Evolutionary conservation across 2,113 vertebrate genomes (phyloP), one percentile per base, ranked within the genome.

Genomic region (Stegastes partitus): DNA sequence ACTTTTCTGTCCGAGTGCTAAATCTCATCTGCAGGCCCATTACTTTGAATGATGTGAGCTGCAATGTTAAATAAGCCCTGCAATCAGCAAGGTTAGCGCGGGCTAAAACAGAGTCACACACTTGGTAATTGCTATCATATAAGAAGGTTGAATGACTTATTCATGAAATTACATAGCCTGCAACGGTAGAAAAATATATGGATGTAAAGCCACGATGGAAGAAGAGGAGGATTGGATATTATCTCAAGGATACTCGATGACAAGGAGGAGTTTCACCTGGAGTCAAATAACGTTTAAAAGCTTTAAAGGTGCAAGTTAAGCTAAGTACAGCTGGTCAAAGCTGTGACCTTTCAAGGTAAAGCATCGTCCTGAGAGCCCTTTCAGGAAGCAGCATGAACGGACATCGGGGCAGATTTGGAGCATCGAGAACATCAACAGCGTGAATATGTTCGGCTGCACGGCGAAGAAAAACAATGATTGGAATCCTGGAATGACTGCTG

Each of bases 11-110:
- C 68, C 66, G 74, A 71, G 58, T 81, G 85, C 76, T 86, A 88
- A 68, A 76, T 75, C 71, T 91, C 83, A 89, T 90, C 86, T 76
- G 54, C 22, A 65, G 62, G 58, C 63, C 70, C 69, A 88, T 92
- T 87, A 87, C 59, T 85, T 73, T 86, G 56, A 83, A 68, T 68
- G 83, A 84, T 75, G 69, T 56, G 72, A 71, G 56, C 64, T 57
- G 66, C 75, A 79, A 83, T 74, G 53, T 78, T 81, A 76, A 79
- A 79, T 69, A 64, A 81, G 26, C 50, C 42, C n/a, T 12, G 53
- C 50, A 72, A 67, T 83, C 69, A 81, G 72, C 19, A 42, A 75
- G 55, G 61, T 51, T 64, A 81, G 79, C 61, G 57, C 37, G 4
- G 37, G n/a, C 61, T 61, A n/a, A 79, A 90, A 63, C 39, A 7